Evolutionary conservation across 2,797 vertebrate genomes (phyloP), one percentile per base, ranked within the genome.

Genomic region (Capromys pilorides): DNA sequence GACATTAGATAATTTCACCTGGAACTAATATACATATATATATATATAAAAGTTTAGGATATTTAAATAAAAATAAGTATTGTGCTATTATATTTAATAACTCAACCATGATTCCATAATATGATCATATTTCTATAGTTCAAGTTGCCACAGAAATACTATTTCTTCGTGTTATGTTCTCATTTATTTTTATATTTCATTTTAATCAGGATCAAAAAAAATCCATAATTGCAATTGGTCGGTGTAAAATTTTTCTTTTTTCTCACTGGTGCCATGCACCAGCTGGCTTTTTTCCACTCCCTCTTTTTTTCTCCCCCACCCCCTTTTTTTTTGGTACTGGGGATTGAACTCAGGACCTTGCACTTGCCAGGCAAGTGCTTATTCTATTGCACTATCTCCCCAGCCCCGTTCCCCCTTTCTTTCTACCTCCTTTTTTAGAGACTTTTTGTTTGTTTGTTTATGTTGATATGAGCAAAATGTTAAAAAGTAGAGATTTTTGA

Each of bases 171-270:
- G 2, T 51, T 28, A 61, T 54, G 62, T 88, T 21, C 28, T 86
- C 80, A 66, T 49, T 85, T 94, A 59, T 90, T 62, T 93, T 80
- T 51, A n/a, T 39, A 41, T 69, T 84, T 84, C 49, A 49, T 78
- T 83, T 94, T 83, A 39, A 67, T 94, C 5, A 4, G 31, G 22
- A 59, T 94, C 83, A 77, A 89, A 81, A 69, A 71, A 94, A 59
- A 73, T 49, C 33, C 18, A 62, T 16, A n/a, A 67, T 66, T 83
- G 26, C 49, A 22, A 3, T 11, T 71, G 39, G 61, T 45, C n/a
- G 22, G 22, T 28, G 13, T 83, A 83, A 92, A 80, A 26, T 62
- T n/a, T 39, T 10, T 18, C 9, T 79, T 73, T 14, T 14, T 19
- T 75, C 21, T 7, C 24, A 49, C 31, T 18, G 5, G 5, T 22